Evolutionary conservation across 2,888 invertebrate genomes (phyloP), one percentile per base, ranked within the genome.

Genomic region (Tillus elongatus): DNA sequence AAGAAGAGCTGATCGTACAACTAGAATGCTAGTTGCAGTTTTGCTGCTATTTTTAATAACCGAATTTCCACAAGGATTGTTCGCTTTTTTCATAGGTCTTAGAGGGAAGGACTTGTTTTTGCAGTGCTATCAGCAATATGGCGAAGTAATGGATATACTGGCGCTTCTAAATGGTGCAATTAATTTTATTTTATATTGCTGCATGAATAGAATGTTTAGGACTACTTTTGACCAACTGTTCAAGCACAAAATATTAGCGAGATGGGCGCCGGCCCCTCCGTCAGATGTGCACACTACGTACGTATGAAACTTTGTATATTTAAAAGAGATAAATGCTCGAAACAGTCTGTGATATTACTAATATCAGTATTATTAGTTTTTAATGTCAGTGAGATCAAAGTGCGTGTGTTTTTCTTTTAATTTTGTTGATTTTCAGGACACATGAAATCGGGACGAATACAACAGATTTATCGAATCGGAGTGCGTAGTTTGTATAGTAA

Each of bases 151-250:
- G 80, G 92, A 95, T 66, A 79, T 90, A 41, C 64, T 92, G 56
- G 92, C 93, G 1, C 72, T 95, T 39, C 68, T 90, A 51, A 95
- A 93, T 64, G 89, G 91, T 4, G 86, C 90, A 1, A 85, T 93
- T 40, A 95, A 92, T 65, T 95, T 95, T 58, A 82, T 93, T 36
- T 72, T 95, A 29, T 95, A 93, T 62, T 93, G 92, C 57, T 75
- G 86, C 35, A 93, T 95, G 93, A 91, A 90, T 43, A 75, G 86
- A 44, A 92, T 92, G 71, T 95, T 95, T 63, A 74, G 95, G 10
- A 77, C 76, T 49, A 84, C 84, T 1, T 88, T 84, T 59, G 71
- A 77, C 8, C 74, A 78, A 54, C 65, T 87, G 52, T 79, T 89
- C 56, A 71, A 75, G 43, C 77, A 77, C n/a, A 73, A 71, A 39